A percentile compares a stretch with the other conserved stretches of the same genome.
phyloP scores from a whole-genome alignment of 2,888 invertebrate genomes.

The Chironomus tentans region DNA sequence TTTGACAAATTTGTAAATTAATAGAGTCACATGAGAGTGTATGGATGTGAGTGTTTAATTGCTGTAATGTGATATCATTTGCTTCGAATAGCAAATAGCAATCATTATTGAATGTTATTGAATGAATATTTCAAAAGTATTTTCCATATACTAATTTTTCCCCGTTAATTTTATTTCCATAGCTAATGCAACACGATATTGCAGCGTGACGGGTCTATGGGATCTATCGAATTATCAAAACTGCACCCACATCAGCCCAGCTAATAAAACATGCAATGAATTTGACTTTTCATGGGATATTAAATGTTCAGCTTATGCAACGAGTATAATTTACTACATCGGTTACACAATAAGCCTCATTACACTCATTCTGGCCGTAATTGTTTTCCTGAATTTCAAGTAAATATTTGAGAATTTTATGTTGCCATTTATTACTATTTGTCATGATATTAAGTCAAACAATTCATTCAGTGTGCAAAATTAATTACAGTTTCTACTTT shows the following conservation, averaged over 20 bases:
- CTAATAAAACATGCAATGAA: slow-evolving; percentile 45
- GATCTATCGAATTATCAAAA: slow-evolving; percentile 65
- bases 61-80: too few relatives aligned
- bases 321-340: slow-evolving; percentile 69
- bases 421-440: background rate
- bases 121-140: too few relatives aligned
- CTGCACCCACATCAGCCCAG: slow-evolving; percentile 46
- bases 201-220: slow-evolving; percentile 75
- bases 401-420: slow-evolving; percentile 45
- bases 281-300: slow-evolving; percentile 19
- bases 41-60: too few relatives aligned
- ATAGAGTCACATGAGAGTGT: too few relatives aligned
- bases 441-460: background rate
- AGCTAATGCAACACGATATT: slow-evolving; percentile 81
- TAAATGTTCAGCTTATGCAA: slow-evolving; percentile 46
- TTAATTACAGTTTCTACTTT: too few relatives aligned
- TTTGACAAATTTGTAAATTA: too few relatives aligned
- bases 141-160: too few relatives aligned
- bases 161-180: background rate
- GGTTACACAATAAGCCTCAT: slow-evolving; percentile 78
- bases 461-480: too few relatives aligned
- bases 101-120: too few relatives aligned
- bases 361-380: slow-evolving; percentile 70
- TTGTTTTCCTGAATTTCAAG: slow-evolving; percentile 85
- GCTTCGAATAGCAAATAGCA: too few relatives aligned